These are phyloP conservation scores for Paramacrobiotus metropolitanus DNA, from an alignment of 1,140 invertebrate genomes.

Conservation along the genomic window DNA sequence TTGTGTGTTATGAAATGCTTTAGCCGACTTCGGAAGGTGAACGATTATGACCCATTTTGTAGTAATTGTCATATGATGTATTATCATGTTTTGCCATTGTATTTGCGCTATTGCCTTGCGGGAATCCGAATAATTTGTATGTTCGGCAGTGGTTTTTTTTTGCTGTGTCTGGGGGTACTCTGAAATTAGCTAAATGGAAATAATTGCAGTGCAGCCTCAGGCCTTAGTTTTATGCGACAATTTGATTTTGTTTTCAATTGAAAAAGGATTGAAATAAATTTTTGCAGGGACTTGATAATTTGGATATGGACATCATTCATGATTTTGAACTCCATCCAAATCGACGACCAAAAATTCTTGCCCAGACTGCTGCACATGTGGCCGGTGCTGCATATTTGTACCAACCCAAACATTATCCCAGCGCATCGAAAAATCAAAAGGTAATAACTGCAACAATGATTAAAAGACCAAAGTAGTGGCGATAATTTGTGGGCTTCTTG, in stretches of 20 bases:
- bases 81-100: too few relatives aligned
- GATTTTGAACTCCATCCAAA: conserved; percentile 29
- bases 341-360: conserved; percentile 28
- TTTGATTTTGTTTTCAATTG: conserved; percentile 1
- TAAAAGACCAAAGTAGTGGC: too few relatives aligned
- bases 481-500: too few relatives aligned
- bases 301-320: conserved; percentile 24
- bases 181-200: not conserved
- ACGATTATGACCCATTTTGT: too few relatives aligned
- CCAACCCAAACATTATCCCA: too few relatives aligned
- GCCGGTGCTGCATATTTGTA: conserved; percentile 32
- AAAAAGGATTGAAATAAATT: not conserved
- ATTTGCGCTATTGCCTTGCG: too few relatives aligned
- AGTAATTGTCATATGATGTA: too few relatives aligned
- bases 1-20: conserved; percentile 25
- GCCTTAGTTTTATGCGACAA: not conserved
- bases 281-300: conserved; percentile 16
- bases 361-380: conserved; percentile 34
- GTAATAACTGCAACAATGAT: too few relatives aligned
- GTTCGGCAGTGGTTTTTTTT: too few relatives aligned
- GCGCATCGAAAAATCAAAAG: too few relatives aligned
- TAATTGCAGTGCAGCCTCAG: not conserved
- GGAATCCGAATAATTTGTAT: too few relatives aligned
- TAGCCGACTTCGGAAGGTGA: conserved; percentile 19
- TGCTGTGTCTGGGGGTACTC: too few relatives aligned